These are phyloP conservation scores for Agriopis marginaria DNA, from an alignment of 2,888 invertebrate genomes.

Conservation along the genomic window DNA sequence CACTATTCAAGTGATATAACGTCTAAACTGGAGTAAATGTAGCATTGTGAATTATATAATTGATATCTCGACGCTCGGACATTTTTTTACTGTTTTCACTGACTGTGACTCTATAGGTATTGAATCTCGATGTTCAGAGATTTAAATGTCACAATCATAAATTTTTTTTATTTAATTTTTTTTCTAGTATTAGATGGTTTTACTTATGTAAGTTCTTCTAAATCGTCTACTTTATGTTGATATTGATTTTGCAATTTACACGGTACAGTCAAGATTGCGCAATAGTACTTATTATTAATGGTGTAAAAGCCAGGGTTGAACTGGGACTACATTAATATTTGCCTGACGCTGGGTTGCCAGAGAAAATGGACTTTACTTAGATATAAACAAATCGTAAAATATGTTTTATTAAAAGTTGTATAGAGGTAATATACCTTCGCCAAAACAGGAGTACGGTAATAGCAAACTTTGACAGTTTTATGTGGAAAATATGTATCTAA, in stretches of 20 bases:
- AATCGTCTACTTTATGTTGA: constrained; percentile 7
- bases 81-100: too few species aligned
- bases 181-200: too few species aligned
- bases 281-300: constrained; percentile 74
- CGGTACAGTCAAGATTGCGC: constrained; percentile 70
- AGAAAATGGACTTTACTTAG: constrained; percentile 68
- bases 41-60: too few species aligned
- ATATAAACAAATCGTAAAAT: constrained; percentile 57
- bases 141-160: too few species aligned
- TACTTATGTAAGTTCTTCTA: not conserved
- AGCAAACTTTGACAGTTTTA: constrained; percentile 29
- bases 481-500: constrained; percentile 20
- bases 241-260: constrained; percentile 79
- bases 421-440: constrained; percentile 16
- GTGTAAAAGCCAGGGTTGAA: constrained; percentile 65
- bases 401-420: constrained; percentile 8
- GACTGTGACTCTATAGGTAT: too few species aligned
- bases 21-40: too few species aligned
- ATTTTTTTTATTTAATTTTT: too few species aligned
- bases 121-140: too few species aligned
- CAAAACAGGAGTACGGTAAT: constrained; percentile 31
- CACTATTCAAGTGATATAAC: too few species aligned
- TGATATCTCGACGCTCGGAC: too few species aligned
- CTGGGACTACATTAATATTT: constrained; percentile 68
- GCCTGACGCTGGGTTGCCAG: constrained; percentile 60